Conservation (phyloP, 64 coral and sea anemone genomes). For the Stichodactyla helianthus region DNA sequence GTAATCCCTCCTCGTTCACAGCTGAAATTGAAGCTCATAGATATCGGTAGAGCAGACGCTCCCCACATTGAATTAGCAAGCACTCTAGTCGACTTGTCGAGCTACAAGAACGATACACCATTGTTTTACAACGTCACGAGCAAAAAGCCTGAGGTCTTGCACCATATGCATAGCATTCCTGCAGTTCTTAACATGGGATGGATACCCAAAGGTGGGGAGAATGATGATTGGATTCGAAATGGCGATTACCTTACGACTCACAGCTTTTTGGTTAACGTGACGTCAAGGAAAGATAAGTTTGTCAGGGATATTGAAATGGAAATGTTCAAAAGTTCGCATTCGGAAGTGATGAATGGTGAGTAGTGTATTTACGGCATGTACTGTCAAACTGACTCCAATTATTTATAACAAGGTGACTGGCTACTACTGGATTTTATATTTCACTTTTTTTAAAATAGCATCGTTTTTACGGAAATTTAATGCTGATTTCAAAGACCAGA, state of each 20-base stretch:
- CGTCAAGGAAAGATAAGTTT: background rate
- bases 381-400: background rate
- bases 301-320: background rate
- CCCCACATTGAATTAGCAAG: background rate
- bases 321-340: background rate
- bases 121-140: background rate
- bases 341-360: background rate
- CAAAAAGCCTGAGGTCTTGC: background rate
- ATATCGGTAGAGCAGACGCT: background rate
- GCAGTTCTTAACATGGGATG: slow-evolving; percentile 29
- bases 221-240: slow-evolving; percentile 1
- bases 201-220: background rate
- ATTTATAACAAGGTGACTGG: too few relatives aligned
- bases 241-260: slow-evolving; percentile 1
- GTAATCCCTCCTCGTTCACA: background rate
- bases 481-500: too few relatives aligned
- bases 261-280: slow-evolving; percentile 2
- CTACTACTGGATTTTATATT: too few relatives aligned
- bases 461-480: too few relatives aligned
- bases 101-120: background rate
- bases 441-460: too few relatives aligned
- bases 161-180: background rate
- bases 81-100: background rate
- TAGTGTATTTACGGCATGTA: background rate
- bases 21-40: background rate